Base-by-base conservation (phyloP, 2,113 vertebrate species). In the Rafetus swinhoei region DNA sequence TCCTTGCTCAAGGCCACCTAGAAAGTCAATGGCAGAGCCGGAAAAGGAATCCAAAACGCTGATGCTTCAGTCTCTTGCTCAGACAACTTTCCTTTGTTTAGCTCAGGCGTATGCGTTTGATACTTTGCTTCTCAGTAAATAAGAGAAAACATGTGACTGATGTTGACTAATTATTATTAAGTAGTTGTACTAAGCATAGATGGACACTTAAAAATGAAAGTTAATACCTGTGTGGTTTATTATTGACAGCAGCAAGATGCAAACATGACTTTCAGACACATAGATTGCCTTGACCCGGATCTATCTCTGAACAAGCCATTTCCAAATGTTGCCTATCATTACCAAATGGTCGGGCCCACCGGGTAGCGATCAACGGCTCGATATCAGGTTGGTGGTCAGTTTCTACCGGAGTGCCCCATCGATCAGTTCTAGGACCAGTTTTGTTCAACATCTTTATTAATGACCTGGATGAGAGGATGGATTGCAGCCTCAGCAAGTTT, bases 251-350 rank as follows among this genome's bases (percentile, higher is more conserved):
- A 90, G 60, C 1, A 8, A 95, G 93, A 93, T 94, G 79, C 95
- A 96, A 97, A 96, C 80, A 35, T 65, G 95, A 97, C 83, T 96
- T 69, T 91, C 74, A 90, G 77, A 52, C 72, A 91, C 90, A 83
- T 0, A 92, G 39, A 74, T 96, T 88, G 91, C 69, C 87, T 65
- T 92, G 85, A 87, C 90, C 90, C 84, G 32, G 74, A 55, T 53
- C 74, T 90, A 1, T 69, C 56, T 84, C 87, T 79, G 35, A 89
- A 90, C 86, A 93, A 85, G 59, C 77, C 81, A 10, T 93, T 96
- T 65, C 54, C 0, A 0, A 94, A 54, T 54, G 52, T 74, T 88
- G 77, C 89, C 65, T 92, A 91, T 92, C 92, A 84, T 45, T 45
- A 45, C 45, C 6, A 45, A 45, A 45, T 45, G 45, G 39, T 45